Evolutionary conservation across 23 tunicate genomes (phyloP), one percentile per base, ranked within the genome.

Genomic region (Phallusia fumigata): DNA sequence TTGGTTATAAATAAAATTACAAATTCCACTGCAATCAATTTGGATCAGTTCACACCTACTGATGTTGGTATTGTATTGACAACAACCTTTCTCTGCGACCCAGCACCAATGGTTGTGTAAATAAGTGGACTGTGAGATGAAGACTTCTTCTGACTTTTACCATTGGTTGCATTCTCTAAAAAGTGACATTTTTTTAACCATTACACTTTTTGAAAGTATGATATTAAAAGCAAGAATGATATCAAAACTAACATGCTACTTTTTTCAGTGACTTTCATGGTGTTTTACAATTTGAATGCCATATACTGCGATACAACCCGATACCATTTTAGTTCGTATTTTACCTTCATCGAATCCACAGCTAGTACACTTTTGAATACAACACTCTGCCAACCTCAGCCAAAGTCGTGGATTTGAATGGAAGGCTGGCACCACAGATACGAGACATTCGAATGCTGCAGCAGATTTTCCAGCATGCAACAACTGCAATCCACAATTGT

Each of bases 351-450:
- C 31, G 8, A 18, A 35, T 26, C 78, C 65, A 30, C 73, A 76
- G 28, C 11, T 65, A 0, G 94, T 89, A 26, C 82, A 84, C 45
- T 89, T 81, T 64, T 94, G 98, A 73, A 94, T 86, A 80, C 98
- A 94, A 65, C 98, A 94, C 44, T 94, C 98, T 10, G 98, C 98
- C 81, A 94, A 30, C 34, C 98, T 82, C 73, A 94, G 74, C 98
- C 98, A 94, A 53, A 94, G 72, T 31, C 93, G 65, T 10, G 98
- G 98, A 73, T 94, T 94, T 49, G 73, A 30, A 36, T 82, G 86
- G 73, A 81, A 94, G 0, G 73, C 90, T 5, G 52, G 88, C 26
- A 77, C 90, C 0, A 87, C 90, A 30, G 83, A 47, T 26, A 94
- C 76, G 0, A 94, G 85, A 53, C 88, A 83, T 53, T 94, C 98